Evolutionary conservation across 2,888 invertebrate species (phyloP), one percentile per base, ranked within the genome.

Genomic region (Ornithoptera priamus): DNA sequence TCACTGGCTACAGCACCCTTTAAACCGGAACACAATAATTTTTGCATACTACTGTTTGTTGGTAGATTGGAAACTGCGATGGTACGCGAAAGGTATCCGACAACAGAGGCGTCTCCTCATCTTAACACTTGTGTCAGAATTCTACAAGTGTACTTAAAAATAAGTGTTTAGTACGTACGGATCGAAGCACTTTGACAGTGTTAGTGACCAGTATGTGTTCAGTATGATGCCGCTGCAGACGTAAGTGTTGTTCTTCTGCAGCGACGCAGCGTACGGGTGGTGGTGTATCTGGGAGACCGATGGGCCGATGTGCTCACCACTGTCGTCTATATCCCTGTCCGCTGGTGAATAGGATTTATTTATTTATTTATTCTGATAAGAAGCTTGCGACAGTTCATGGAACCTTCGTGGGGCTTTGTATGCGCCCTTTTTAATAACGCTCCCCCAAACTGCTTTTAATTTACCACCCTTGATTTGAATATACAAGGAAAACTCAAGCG

Each of bases 101-200:
- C 30, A 0, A 30, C 30, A 30, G 30, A 30, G 5, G 30, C 30
- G 30, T 30, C 30, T 30, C 30, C 3, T 30, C 30, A 30, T 30
- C 4, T 30, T 4, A 30, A 4, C 30, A 3, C 30, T 30, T 3
- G 30, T 30, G 0, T 15, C 1, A 17, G 17, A 50, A 50, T 15
- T 50, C 5, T 50, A 17, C 18, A 18, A 50, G 2, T 10, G 17
- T 17, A 12, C 50, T 50, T 50, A 50, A 50, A 18, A 50, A 50
- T 5, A 50, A 15, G 15, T 50, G 10, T 0, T 18, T 17, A 50
- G 39, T 70, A 89, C 92, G 89, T 71, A 92, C 92, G 84, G 3
- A 39, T 88, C 84, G 65, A 92, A 92, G 75, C 92, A 92, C 71
- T 90, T 90, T 0, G 92, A 87, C 0, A 87, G 73, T 0, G 92